Evolutionary conservation across 2,113 vertebrate genomes (phyloP).

Genomic region (Aegithalos caudatus): DNA sequence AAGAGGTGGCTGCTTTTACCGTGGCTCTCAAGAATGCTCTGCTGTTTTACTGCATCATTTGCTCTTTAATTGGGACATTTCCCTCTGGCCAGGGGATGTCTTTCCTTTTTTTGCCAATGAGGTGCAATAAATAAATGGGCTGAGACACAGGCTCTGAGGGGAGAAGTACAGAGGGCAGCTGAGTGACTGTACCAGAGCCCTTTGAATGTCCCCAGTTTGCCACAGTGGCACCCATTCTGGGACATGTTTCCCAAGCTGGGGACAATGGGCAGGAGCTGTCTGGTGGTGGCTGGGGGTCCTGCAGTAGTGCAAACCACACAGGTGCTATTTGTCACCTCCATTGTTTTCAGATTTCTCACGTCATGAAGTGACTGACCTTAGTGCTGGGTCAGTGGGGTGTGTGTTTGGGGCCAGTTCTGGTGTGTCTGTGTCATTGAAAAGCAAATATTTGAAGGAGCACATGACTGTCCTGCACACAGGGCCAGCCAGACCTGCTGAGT

Average conservation of each 20-base stretch:
- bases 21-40: background rate
- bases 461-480: background rate
- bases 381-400: background rate
- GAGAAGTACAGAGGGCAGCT: background rate
- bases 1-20: conserved; percentile 8
- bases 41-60: background rate
- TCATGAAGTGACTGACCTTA: rapidly evolving
- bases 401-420: background rate
- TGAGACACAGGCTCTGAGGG: background rate
- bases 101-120: background rate
- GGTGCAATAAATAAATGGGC: conserved; percentile 9
- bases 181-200: background rate
- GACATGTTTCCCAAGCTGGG: background rate
- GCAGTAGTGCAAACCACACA: background rate
- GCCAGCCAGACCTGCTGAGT: background rate
- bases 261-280: background rate
- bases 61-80: conserved; percentile 43
- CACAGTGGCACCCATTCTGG: background rate
- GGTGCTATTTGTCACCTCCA: background rate
- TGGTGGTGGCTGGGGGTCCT: rapidly evolving
- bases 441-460: background rate
- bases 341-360: background rate
- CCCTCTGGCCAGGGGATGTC: background rate
- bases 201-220: background rate
- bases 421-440: background rate